Evolutionary conservation across 2,113 vertebrate species (phyloP), one percentile per base, ranked within the genome.

Genomic region (Cettia cetti): DNA sequence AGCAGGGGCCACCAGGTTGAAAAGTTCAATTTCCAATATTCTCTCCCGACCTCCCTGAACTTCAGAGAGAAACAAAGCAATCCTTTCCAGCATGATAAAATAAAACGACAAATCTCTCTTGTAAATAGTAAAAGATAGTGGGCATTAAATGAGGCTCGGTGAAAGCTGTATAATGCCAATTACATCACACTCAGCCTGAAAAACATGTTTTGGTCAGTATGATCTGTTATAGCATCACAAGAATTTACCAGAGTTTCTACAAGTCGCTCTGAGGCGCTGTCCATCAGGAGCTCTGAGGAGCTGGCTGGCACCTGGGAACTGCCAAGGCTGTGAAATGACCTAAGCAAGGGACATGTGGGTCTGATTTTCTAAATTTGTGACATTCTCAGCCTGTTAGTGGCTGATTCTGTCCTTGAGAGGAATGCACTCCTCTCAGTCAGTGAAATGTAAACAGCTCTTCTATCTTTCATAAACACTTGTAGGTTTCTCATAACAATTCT

Each of bases 1-100:
- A 82, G 69, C 70, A 63, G 82, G 89, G 21, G 39, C 96, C 83
- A 82, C 74, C 69, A 95, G 83, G 95, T 91, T 97, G 96, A 94
- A 96, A 96, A 97, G 96, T 97, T 92, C 95, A 97, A 37, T 94
- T 94, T 96, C 82, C 92, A 95, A 33, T 96, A 85, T 94, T 97
- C 93, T 96, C 83, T 96, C 66, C 95, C 65, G 39, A 95, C 61
- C 96, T 76, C 61, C 53, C 23, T 96, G 92, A 96, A 92, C 85
- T 94, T 74, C 57, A 63, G 28, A 40, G 30, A 39, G 53, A 47
- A 87, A 86, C 14, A 49, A 76, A 84, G 68, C 28, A 8, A 85
- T 57, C 56, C 92, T 78, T 95, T 80, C 88, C 82, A 89, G 44
- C 42, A 44, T 1, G 1, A 44, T 31, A 90, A 72, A 93, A 95